Percentiles rank a stretch among this genome's conserved stretches.
phyloP scores from a whole-genome alignment of 2,797 vertebrate genomes.

The Sciurus carolinensis region DNA sequence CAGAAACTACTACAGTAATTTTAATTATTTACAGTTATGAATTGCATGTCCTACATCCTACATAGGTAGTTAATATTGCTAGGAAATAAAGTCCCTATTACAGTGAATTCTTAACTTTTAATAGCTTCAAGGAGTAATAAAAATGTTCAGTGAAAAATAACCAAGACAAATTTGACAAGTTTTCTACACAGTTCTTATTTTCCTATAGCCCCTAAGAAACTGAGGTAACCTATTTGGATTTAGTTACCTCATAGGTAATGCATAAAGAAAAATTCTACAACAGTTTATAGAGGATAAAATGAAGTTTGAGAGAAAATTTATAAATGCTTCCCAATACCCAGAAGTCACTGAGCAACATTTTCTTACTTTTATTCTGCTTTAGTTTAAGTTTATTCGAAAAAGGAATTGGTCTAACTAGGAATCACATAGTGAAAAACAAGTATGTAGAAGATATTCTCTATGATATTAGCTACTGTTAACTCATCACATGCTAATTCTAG shows the following conservation, averaged over 20 bases:
- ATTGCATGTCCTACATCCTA: neutral
- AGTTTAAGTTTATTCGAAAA: conserved; percentile 46
- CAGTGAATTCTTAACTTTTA: conserved; percentile 33
- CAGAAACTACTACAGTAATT: neutral
- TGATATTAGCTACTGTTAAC: conserved; percentile 26
- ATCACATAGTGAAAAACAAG: neutral
- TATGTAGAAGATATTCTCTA: neutral
- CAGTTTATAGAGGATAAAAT: neutral
- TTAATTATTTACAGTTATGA: conserved; percentile 59
- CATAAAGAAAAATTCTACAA: conserved; percentile 1
- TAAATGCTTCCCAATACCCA: neutral
- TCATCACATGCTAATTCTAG: neutral
- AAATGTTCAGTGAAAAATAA: neutral
- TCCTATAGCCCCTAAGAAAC: neutral
- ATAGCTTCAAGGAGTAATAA: neutral
- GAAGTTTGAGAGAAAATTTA: neutral
- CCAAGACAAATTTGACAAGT: neutral
- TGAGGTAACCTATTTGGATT: neutral
- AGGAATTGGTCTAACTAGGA: neutral
- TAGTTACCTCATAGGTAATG: neutral
- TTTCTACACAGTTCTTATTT: neutral
- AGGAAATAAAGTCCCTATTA: neutral
- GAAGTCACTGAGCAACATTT: conserved; percentile 41
- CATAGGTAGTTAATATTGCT: neutral
- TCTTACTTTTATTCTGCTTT: conserved; percentile 45